Conservation (phyloP, 2,888 invertebrate species). For the Spisula subtruncata region DNA sequence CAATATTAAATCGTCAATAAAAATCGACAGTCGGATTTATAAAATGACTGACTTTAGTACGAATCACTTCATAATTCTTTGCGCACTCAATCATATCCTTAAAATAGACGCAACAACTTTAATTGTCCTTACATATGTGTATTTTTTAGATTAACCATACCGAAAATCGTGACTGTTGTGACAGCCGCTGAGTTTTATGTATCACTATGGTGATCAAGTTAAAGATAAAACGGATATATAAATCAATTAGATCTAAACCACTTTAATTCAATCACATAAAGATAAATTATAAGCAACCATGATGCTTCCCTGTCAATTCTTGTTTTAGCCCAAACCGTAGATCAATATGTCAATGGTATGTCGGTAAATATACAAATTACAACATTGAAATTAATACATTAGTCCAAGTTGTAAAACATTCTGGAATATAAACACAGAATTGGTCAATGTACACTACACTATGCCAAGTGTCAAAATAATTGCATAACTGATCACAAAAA, state of each 20-base stretch:
- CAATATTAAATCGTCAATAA: background rate
- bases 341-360: background rate
- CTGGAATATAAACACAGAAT: too few relatives aligned
- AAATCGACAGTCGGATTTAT: background rate
- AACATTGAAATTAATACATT: too few relatives aligned
- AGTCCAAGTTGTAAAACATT: too few relatives aligned
- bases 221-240: background rate
- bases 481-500: too few relatives aligned
- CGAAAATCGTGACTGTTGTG: background rate
- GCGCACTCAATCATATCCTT: background rate
- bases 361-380: background rate
- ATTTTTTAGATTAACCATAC: background rate
- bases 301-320: background rate
- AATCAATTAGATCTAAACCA: background rate
- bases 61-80: background rate
- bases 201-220: slow-evolving; percentile 4
- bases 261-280: background rate
- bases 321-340: background rate
- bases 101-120: background rate
- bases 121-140: background rate
- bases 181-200: background rate
- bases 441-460: too few relatives aligned
- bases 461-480: too few relatives aligned
- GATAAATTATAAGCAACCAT: background rate
- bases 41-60: slow-evolving; percentile 1